Conservation (phyloP, 2,797 vertebrate genomes). For the Neosalanx taihuensis region DNA sequence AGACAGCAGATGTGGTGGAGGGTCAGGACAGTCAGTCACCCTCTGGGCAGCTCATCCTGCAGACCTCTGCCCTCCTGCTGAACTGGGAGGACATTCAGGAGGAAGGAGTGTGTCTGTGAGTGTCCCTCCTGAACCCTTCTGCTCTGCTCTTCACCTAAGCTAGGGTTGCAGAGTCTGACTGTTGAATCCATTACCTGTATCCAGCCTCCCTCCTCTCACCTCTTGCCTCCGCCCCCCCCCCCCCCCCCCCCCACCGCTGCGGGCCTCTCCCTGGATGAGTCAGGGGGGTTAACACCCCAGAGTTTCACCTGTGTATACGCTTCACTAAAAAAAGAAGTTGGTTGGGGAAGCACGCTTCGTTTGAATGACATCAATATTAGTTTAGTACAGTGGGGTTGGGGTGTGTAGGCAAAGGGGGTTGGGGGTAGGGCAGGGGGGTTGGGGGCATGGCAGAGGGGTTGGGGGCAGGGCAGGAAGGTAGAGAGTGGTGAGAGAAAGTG, state of each 20-base stretch:
- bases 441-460: slow-evolving; percentile 7
- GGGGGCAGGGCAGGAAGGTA: neutral
- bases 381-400: slow-evolving; percentile 33
- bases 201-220: slow-evolving; percentile 25
- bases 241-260: slow-evolving; percentile 36
- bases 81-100: slow-evolving; percentile 19
- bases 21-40: neutral
- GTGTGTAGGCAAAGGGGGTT: slow-evolving; percentile 23
- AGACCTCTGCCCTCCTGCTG: neutral
- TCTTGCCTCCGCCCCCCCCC: slow-evolving; percentile 27
- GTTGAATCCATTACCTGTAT: slow-evolving; percentile 52
- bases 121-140: slow-evolving; percentile 31
- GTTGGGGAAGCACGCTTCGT: slow-evolving; percentile 39
- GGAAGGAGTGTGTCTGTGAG: slow-evolving; percentile 32
- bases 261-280: slow-evolving; percentile 33
- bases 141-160: slow-evolving; percentile 34
- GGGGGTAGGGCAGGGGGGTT: no score
- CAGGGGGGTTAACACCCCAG: slow-evolving; percentile 60
- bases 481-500: slow-evolving; percentile 39
- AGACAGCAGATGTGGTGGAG: neutral
- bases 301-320: slow-evolving; percentile 35
- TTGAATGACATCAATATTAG: slow-evolving; percentile 72
- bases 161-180: slow-evolving; percentile 33
- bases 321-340: slow-evolving; percentile 42
- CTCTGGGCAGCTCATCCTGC: slow-evolving; percentile 27